A percentile compares a stretch with the other conserved stretches of the same genome.
Evolutionary conservation across 2,113 vertebrate genomes (phyloP).

Genomic region (Oryzias curvinotus): DNA sequence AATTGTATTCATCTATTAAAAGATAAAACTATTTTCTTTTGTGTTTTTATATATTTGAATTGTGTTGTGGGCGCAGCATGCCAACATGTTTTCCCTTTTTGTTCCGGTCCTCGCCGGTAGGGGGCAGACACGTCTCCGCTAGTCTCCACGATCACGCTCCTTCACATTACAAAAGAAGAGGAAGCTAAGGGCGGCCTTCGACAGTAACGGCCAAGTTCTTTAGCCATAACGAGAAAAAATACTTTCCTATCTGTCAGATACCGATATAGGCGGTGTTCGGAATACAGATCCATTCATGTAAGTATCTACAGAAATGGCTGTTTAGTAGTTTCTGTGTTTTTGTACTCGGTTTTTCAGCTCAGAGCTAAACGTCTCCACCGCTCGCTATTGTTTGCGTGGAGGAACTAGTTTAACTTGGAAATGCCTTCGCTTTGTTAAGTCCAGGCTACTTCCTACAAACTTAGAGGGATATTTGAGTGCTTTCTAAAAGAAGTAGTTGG

Average conservation of each 20-base stretch:
- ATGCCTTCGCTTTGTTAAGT: slow-evolving; percentile 58
- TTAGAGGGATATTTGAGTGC: not conserved
- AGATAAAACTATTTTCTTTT: too few species aligned
- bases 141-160: not conserved
- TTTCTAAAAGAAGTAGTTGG: not conserved
- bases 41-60: too few species aligned
- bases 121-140: slow-evolving; percentile 16
- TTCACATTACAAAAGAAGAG: slow-evolving; percentile 37
- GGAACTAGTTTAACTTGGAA: slow-evolving; percentile 68
- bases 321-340: not conserved
- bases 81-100: not conserved
- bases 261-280: slow-evolving; percentile 24
- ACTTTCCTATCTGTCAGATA: slow-evolving; percentile 13
- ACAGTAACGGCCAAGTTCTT: slow-evolving; percentile 49
- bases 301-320: slow-evolving; percentile 25
- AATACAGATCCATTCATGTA: slow-evolving; percentile 61
- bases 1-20: too few species aligned
- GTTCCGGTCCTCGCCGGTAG: not conserved
- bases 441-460: slow-evolving; percentile 48
- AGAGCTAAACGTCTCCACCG: slow-evolving; percentile 14
- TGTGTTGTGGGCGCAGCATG: too few species aligned
- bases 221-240: slow-evolving; percentile 40
- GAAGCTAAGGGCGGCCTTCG: slow-evolving; percentile 63
- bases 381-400: slow-evolving; percentile 65
- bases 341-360: not conserved